Conservation (phyloP, 2,888 invertebrate genomes). For the Epinotia brunnichana region DNA sequence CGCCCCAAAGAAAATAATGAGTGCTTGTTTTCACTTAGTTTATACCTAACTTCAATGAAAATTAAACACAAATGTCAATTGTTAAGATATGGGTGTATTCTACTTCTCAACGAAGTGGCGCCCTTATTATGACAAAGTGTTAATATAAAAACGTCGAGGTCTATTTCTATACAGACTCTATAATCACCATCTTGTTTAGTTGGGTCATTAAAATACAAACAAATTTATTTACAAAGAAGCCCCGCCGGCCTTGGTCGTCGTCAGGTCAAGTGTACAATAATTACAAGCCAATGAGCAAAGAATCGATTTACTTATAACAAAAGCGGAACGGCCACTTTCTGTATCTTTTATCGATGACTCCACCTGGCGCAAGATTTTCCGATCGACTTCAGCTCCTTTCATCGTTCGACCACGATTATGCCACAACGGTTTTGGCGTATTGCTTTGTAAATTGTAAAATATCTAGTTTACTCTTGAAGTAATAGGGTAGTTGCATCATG, state of each 20-base stretch:
- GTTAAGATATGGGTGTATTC: too few species aligned
- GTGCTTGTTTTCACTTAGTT: too few species aligned
- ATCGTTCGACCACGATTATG: constrained; percentile 30
- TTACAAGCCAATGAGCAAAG: constrained; percentile 19
- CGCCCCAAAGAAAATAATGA: too few species aligned
- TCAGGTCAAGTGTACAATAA: constrained; percentile 41
- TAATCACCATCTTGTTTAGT: background rate
- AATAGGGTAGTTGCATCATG: too few species aligned
- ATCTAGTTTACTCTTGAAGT: constrained; percentile 16
- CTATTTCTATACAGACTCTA: background rate
- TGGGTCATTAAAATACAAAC: background rate
- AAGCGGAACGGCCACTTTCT: constrained; percentile 30
- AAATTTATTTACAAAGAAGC: constrained; percentile 13
- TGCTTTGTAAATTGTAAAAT: constrained; percentile 19
- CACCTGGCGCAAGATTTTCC: constrained; percentile 40
- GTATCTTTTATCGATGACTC: constrained; percentile 26
- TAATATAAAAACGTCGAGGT: too few species aligned
- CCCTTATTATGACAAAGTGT: too few species aligned
- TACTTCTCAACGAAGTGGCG: too few species aligned
- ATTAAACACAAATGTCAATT: too few species aligned
- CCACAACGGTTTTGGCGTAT: constrained; percentile 17
- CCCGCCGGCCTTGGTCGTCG: constrained; percentile 30
- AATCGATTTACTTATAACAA: constrained; percentile 35
- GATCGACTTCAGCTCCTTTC: constrained; percentile 12
- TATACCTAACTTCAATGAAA: too few species aligned